Percentiles rank a stretch among this genome's conserved stretches.
These are phyloP conservation scores for Sitobion miscanthi DNA, from an alignment of 1,140 invertebrate genomes.

Conservation along the genomic window DNA sequence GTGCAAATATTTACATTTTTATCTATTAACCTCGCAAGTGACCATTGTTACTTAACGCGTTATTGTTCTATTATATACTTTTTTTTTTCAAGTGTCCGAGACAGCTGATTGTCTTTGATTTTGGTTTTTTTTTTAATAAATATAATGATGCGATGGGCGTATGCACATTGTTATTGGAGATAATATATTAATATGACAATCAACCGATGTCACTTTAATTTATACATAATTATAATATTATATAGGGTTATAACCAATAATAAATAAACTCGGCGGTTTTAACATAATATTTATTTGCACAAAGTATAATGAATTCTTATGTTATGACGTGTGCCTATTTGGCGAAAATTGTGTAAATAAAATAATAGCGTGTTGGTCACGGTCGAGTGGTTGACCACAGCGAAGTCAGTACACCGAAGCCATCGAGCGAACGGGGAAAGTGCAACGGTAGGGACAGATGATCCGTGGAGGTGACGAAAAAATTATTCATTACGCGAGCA, in stretches of 20 bases:
- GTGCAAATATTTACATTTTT: too few relatives aligned
- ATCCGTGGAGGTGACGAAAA: conserved; percentile 48
- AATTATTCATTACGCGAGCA: conserved; percentile 47
- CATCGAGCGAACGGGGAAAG: conserved; percentile 41
- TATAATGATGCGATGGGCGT: background rate
- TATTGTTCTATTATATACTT: background rate
- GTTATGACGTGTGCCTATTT: background rate
- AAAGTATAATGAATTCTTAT: background rate
- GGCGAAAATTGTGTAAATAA: conserved; percentile 53
- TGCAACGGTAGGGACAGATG: conserved; percentile 36
- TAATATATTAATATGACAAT: background rate
- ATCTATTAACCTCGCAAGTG: too few relatives aligned
- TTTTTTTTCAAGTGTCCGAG: background rate
- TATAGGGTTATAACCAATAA: background rate
- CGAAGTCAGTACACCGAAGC: conserved; percentile 22
- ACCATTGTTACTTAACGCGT: too few relatives aligned
- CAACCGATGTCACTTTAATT: background rate
- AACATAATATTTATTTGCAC: background rate
- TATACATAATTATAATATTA: background rate
- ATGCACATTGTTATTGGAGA: too few relatives aligned
- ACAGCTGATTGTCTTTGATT: background rate
- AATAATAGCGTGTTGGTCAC: conserved; percentile 7
- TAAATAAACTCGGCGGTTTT: background rate
- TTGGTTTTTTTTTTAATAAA: too few relatives aligned
- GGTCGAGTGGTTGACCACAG: conserved; percentile 14